Evolutionary conservation across 2,888 invertebrate species (phyloP).

Genomic region (Prionchulus punctatus): DNA sequence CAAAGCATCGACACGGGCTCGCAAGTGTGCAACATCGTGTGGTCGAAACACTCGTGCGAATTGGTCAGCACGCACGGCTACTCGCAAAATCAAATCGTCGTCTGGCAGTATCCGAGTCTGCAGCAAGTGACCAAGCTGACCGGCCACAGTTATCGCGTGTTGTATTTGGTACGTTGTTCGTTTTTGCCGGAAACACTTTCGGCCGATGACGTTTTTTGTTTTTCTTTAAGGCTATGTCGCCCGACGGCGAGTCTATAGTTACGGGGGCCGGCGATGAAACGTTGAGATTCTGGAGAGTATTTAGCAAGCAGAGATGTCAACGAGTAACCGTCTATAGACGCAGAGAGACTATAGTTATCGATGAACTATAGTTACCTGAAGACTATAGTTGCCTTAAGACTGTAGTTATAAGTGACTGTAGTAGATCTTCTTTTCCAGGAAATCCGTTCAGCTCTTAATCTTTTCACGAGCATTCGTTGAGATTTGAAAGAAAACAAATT

Average conservation of each 20-base stretch:
- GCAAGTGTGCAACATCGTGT: slow-evolving; percentile 92
- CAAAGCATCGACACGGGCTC: slow-evolving; percentile 94
- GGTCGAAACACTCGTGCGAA: slow-evolving; percentile 96
- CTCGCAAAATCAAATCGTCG: slow-evolving; percentile 92
- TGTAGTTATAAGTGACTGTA: no score
- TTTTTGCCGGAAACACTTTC: background rate
- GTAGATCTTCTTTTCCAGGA: slow-evolving; percentile 43
- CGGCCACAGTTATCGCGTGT: slow-evolving; percentile 84
- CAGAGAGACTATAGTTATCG: no score
- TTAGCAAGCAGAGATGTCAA: slow-evolving; percentile 75
- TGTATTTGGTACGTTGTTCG: slow-evolving; percentile 51
- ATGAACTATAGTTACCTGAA: no score
- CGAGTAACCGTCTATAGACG: slow-evolving; percentile 31
- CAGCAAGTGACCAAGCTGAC: slow-evolving; percentile 91
- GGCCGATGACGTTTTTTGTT: background rate
- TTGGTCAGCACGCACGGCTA: slow-evolving; percentile 94
- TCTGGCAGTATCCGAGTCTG: slow-evolving; percentile 95
- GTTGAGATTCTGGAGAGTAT: slow-evolving; percentile 94
- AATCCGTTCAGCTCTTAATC: slow-evolving; percentile 75
- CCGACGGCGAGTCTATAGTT: slow-evolving; percentile 94
- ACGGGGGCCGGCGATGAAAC: slow-evolving; percentile 98
- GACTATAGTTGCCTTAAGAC: no score
- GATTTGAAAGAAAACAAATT: slow-evolving; percentile 8
- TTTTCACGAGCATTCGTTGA: slow-evolving; percentile 72
- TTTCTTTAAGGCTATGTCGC: slow-evolving; percentile 57